phyloP scores from a whole-genome alignment of 1,140 invertebrate species.

The Pseudoatta argentina region DNA sequence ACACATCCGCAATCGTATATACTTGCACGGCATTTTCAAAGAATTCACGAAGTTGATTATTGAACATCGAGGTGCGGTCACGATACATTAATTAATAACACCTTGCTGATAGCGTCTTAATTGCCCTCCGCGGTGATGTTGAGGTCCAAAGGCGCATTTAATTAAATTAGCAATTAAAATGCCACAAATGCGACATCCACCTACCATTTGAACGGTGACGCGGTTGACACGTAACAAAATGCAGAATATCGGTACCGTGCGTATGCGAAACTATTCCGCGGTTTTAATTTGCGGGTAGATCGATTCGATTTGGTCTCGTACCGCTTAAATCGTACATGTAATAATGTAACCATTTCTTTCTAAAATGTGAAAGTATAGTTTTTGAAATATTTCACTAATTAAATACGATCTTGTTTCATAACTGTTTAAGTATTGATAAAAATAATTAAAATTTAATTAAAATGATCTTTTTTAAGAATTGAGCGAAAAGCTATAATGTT shows the following conservation, averaged over 20 bases:
- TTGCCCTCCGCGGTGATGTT: constrained; percentile 66
- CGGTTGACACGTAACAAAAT: constrained; percentile 51
- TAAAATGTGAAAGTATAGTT: neutral
- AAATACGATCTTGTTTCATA: constrained; percentile 1
- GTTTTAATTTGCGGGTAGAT: constrained; percentile 65
- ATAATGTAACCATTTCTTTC: neutral
- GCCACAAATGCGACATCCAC: constrained; percentile 56
- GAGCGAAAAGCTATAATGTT: neutral
- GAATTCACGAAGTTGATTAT: constrained; percentile 53
- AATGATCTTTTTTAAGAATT: neutral
- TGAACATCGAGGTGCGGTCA: constrained; percentile 38
- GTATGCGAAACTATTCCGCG: constrained; percentile 16
- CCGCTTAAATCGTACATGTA: neutral
- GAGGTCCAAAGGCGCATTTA: constrained; percentile 73
- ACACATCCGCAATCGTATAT: neutral
- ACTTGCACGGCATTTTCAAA: constrained; percentile 16
- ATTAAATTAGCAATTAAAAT: constrained; percentile 85
- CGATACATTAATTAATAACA: constrained; percentile 83
- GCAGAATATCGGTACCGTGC: constrained; percentile 9
- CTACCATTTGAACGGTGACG: constrained; percentile 1
- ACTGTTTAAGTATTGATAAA: neutral
- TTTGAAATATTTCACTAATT: constrained; percentile 21
- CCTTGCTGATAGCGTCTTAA: constrained; percentile 81
- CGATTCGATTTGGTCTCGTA: constrained; percentile 58
- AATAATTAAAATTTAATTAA: neutral